These are phyloP conservation scores for Artibeus lituratus DNA, from an alignment of 2,797 vertebrate species.

Conservation along the genomic window DNA sequence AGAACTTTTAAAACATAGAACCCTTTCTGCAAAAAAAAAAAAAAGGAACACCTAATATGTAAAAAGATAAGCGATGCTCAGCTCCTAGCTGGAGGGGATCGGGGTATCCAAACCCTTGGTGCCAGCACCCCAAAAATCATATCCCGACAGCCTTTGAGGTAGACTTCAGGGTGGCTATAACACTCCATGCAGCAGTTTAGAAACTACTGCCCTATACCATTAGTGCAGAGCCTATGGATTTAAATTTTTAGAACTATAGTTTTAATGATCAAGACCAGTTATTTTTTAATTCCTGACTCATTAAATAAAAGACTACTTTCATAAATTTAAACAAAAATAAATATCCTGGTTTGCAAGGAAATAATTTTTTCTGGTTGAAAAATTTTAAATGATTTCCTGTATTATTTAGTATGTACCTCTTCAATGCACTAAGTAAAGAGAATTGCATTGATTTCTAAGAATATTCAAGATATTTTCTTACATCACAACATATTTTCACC, in stretches of 20 bases:
- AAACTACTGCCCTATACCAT: neutral
- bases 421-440: neutral
- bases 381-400: conserved; percentile 44
- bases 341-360: neutral
- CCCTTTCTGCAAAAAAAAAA: neutral
- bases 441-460: conserved; percentile 33
- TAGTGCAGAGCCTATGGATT: neutral
- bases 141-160: neutral
- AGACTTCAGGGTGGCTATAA: neutral
- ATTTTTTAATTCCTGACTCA: neutral
- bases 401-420: conserved; percentile 12
- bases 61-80: neutral
- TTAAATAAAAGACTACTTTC: neutral
- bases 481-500: neutral
- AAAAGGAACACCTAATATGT: neutral
- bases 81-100: neutral
- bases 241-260: neutral
- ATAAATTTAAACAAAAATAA: conserved; percentile 23
- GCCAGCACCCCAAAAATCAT: neutral
- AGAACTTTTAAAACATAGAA: conserved; percentile 26
- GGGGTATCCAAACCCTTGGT: neutral
- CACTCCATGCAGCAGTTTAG: neutral
- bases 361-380: conserved; percentile 26
- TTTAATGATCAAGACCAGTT: conserved; percentile 23
- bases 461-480: conserved; percentile 1